Percentiles rank a stretch among this genome's conserved stretches.
Conservation (phyloP, 2,888 invertebrate genomes). For the Metacarcinus magister region DNA sequence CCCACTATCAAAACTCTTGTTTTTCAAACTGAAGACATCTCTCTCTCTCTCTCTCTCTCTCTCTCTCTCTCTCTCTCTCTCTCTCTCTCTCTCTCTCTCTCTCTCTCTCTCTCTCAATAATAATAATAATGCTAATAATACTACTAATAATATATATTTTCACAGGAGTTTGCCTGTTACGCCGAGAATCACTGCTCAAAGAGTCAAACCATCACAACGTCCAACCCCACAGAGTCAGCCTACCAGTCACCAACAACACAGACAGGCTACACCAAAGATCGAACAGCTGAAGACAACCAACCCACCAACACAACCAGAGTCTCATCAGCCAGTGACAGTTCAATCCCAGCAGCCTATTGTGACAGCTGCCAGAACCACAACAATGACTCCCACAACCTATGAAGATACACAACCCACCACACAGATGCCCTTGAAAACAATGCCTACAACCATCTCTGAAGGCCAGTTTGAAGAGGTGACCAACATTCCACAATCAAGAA, state of each 20-base stretch:
- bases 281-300: background rate
- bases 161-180: constrained; percentile 54
- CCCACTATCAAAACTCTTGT: no score
- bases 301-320: background rate
- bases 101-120: no score
- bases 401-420: background rate
- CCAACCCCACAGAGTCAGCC: background rate
- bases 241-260: background rate
- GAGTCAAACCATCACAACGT: constrained; percentile 34
- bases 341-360: background rate
- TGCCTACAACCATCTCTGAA: constrained; percentile 18
- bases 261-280: background rate
- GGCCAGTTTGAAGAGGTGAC: background rate
- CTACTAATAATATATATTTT: background rate
- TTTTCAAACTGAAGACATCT: no score
- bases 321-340: background rate
- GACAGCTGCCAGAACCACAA: background rate
- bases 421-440: constrained; percentile 50
- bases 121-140: no score
- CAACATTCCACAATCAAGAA: background rate
- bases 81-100: no score
- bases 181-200: constrained; percentile 38
- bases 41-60: background rate
- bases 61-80: no score
- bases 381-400: background rate